A percentile compares a stretch with the other conserved stretches of the same genome.
phyloP scores from a whole-genome alignment of 1,140 invertebrate species.

The Drosophila ficusphila region DNA sequence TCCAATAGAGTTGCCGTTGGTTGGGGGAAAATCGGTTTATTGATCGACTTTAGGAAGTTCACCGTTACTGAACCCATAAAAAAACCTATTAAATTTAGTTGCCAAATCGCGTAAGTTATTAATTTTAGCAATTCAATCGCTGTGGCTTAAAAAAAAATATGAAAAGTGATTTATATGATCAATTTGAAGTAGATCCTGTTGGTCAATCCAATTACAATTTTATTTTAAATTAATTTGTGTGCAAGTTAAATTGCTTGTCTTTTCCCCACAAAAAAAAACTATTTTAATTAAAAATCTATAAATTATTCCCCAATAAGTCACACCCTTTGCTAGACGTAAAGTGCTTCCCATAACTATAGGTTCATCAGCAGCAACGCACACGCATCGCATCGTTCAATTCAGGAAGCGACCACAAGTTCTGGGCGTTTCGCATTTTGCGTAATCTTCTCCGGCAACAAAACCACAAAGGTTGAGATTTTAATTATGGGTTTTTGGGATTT shows the following conservation, averaged over 20 bases:
- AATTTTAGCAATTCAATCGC: neutral
- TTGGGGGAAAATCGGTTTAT: slow-evolving; percentile 2
- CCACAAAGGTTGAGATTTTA: slow-evolving; percentile 70
- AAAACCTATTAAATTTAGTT: slow-evolving; percentile 1
- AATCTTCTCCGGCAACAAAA: slow-evolving; percentile 57
- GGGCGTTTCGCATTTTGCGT: slow-evolving; percentile 71
- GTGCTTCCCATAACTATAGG: slow-evolving; percentile 21
- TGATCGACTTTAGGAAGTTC: slow-evolving; percentile 5
- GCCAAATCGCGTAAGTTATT: neutral
- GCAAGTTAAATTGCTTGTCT: too few relatives aligned
- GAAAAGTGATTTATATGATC: neutral
- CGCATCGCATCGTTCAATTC: slow-evolving; percentile 30
- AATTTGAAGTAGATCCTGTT: too few relatives aligned
- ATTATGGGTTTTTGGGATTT: slow-evolving; percentile 57
- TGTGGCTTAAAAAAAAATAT: neutral
- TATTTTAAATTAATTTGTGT: too few relatives aligned
- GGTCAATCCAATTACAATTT: too few relatives aligned
- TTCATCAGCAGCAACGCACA: neutral
- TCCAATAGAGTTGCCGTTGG: slow-evolving; percentile 12
- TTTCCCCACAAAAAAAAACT: neutral
- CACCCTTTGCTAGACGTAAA: neutral
- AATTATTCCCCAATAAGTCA: slow-evolving; percentile 9
- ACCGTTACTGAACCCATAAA: slow-evolving; percentile 2
- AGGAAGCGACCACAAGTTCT: slow-evolving; percentile 44
- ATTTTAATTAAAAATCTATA: slow-evolving; percentile 7